Evolutionary conservation across 2,888 invertebrate genomes (phyloP).

Genomic region (Campoplex capitator): DNA sequence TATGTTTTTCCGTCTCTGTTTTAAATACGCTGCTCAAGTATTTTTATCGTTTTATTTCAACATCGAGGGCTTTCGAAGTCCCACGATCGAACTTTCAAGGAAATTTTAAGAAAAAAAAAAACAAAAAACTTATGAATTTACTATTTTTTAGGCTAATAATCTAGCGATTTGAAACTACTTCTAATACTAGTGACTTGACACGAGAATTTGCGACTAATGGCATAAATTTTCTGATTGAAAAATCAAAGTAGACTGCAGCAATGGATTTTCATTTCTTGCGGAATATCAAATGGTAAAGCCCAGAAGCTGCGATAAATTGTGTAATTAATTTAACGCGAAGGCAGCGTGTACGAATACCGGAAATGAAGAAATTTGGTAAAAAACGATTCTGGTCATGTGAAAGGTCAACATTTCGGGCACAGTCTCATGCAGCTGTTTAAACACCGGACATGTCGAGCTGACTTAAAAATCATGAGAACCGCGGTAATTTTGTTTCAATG

Average conservation of each 20-base stretch:
- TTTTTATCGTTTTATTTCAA: background rate
- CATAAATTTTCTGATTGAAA: too few relatives aligned
- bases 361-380: background rate
- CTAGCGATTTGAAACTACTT: too few relatives aligned
- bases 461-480: constrained; percentile 24
- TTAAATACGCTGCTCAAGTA: background rate
- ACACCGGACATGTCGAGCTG: constrained; percentile 37
- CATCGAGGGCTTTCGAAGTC: background rate
- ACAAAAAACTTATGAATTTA: background rate
- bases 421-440: constrained; percentile 15
- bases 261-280: too few relatives aligned
- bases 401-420: constrained; percentile 19
- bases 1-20: background rate
- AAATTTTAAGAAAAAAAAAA: background rate
- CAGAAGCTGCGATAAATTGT: background rate
- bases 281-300: background rate
- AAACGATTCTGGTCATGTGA: background rate
- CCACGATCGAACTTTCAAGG: background rate
- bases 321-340: background rate
- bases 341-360: background rate
- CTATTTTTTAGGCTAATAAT: too few relatives aligned
- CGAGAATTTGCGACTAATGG: too few relatives aligned
- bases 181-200: too few relatives aligned
- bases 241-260: too few relatives aligned
- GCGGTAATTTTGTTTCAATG: constrained; percentile 56